Evolutionary conservation across 2,888 invertebrate species (phyloP), one percentile per base, ranked within the genome.

Genomic region (Cantharis rustica): DNA sequence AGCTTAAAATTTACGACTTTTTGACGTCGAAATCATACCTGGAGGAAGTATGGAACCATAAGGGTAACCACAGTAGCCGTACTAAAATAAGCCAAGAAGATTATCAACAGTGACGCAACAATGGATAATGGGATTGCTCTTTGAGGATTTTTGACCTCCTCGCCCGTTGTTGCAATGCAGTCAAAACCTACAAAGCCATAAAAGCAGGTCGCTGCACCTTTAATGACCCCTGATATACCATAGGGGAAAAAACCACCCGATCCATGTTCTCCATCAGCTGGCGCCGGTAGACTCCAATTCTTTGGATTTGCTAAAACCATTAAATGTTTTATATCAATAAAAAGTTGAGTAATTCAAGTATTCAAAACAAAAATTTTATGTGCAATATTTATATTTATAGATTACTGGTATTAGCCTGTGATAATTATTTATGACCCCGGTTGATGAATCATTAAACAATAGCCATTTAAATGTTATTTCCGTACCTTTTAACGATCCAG

Each of bases 111-210:
- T 0, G 97, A 96, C 0, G 92, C 89, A 15, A 96, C 93, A 79
- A 98, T 96, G 2, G 96, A 93, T 81, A 97, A 91, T 0, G 98
- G 98, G 79, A 98, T 96, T 3, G 94, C 92, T 88, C 92, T 93
- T 88, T 95, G 94, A 0, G 98, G 97, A 83, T 95, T 93, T 76
- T 92, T 93, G 0, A 95, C 97, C 88, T 98, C 98, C 87, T 98
- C 98, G 7, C 97, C 95, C 13, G 95, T 94, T 0, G 95, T 95
- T 16, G 95, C 95, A 75, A 95, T 96, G 85, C 95, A 95, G 89
- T 98, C 98, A 88, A 98, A 98, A 0, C 97, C 97, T 76, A 98
- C 95, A 85, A 97, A 98, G 5, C 96, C 96, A 86, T 97, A 98
- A 89, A 98, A 98, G 86, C 95, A 96, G 5, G 93, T 93, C 0